Base-by-base conservation (phyloP, 2,797 vertebrate genomes). In the Sebastes steindachneri region DNA sequence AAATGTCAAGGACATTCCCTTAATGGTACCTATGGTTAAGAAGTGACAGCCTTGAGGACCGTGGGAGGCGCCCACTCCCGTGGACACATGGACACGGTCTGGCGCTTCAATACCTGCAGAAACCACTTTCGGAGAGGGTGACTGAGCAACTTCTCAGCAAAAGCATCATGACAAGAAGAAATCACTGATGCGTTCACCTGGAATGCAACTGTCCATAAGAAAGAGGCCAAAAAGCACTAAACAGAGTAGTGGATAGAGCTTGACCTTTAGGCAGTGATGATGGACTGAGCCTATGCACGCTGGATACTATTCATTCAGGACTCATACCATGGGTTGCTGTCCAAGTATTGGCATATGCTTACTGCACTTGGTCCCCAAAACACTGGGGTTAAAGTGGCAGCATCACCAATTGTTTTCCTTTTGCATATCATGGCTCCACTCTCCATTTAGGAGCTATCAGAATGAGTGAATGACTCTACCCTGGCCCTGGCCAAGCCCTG, bases 121-220 rank as follows among this genome's bases (percentile, higher is more conserved):
- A 55, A 75, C 17, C 21, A 68, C 68, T 72, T 66, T 37, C 68
- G 51, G 15, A 66, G 53, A 67, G 8, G 58, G 5, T 51, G 55
- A 70, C 37, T 73, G 67, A 71, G 9, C 57, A 29, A 9, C 37
- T 5, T 21, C 21, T 73, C 33, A 14, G 66, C 62, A 77, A 79
- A 75, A 77, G 54, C 51, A 75, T 73, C 72, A 78, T 31, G 59
- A 37, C 19, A 23, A 73, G 58, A 77, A 79, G 6, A 83, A 77
- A 79, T 54, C 8, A 19, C 54, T 77, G 78, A 76, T 83, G 64
- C 9, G 1, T 87, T 89, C 74, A 68, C 58, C 53, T 85, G 28
- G 31, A 76, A 57, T 28, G 37, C 2, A 5, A 45, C 41, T 33
- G 54, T 69, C 33, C 19, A 51, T 15, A 26, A 9, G 21, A 69